Percentiles rank a stretch among this genome's conserved stretches.
Conservation (phyloP, 2,797 vertebrate species). For the Serranus cabrilla region DNA sequence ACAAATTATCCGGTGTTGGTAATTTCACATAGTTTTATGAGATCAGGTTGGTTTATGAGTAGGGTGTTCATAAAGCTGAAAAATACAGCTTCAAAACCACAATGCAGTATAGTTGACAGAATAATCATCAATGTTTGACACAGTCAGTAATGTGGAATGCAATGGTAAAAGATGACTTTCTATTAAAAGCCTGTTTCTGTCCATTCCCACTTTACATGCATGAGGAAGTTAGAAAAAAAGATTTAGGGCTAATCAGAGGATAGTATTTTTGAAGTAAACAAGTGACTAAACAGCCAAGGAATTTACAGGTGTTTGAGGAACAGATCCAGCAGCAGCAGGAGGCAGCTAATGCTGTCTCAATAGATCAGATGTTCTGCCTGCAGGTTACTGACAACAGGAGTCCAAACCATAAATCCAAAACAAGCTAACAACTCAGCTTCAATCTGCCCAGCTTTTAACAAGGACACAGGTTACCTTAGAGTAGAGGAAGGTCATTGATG, state of each 20-base stretch:
- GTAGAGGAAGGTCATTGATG: neutral
- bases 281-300: constrained; percentile 5
- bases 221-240: neutral
- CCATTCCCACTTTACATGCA: neutral
- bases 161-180: neutral
- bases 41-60: too few species aligned
- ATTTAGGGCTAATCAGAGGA: neutral
- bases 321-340: neutral
- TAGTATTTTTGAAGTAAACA: constrained; percentile 12
- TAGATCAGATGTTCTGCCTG: neutral
- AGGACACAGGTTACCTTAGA: neutral
- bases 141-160: neutral
- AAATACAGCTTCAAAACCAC: neutral
- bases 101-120: neutral
- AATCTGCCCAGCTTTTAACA: neutral
- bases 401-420: neutral
- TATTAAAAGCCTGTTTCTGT: neutral
- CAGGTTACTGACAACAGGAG: neutral
- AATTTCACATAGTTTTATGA: too few species aligned
- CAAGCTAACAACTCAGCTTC: neutral
- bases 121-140: neutral
- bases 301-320: constrained; percentile 11
- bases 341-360: neutral
- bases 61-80: too few species aligned
- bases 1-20: too few species aligned